Conservation (phyloP, 2,888 invertebrate species). For the Copidosoma aretas region DNA sequence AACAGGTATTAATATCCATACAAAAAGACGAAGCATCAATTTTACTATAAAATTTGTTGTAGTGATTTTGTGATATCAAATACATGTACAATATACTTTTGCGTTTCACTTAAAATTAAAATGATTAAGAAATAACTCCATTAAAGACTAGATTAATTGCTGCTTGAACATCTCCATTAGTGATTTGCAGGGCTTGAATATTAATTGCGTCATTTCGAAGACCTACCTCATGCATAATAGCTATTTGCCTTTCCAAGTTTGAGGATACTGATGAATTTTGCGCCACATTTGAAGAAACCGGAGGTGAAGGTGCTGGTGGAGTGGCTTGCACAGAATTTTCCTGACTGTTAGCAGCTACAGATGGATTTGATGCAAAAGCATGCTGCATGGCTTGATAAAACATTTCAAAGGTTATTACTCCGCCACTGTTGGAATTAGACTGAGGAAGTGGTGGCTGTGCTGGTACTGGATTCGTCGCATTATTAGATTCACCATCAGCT, state of each 20-base stretch:
- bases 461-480: conserved; percentile 23
- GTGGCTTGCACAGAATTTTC: conserved; percentile 32
- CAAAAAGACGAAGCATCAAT: too few species aligned
- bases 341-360: conserved; percentile 47
- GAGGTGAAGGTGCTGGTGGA: conserved; percentile 38
- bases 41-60: too few species aligned
- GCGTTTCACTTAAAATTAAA: background rate
- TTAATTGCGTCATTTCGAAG: conserved; percentile 83
- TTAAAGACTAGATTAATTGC: conserved; percentile 90
- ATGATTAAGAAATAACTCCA: conserved; percentile 57
- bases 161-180: conserved; percentile 86
- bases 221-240: conserved; percentile 91
- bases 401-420: conserved; percentile 77
- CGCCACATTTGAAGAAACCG: conserved; percentile 8
- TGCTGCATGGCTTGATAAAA: conserved; percentile 80
- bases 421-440: conserved; percentile 51
- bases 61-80: too few species aligned
- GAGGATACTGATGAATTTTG: conserved; percentile 12
- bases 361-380: conserved; percentile 65
- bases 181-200: conserved; percentile 82
- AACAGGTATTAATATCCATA: too few species aligned
- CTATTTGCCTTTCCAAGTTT: conserved; percentile 66
- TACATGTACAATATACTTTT: too few species aligned
- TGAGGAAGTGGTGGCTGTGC: conserved; percentile 45
- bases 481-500: conserved; percentile 28